These are phyloP conservation scores for Babyrousa celebensis DNA, from an alignment of 2,797 vertebrate genomes.

Conservation along the genomic window DNA sequence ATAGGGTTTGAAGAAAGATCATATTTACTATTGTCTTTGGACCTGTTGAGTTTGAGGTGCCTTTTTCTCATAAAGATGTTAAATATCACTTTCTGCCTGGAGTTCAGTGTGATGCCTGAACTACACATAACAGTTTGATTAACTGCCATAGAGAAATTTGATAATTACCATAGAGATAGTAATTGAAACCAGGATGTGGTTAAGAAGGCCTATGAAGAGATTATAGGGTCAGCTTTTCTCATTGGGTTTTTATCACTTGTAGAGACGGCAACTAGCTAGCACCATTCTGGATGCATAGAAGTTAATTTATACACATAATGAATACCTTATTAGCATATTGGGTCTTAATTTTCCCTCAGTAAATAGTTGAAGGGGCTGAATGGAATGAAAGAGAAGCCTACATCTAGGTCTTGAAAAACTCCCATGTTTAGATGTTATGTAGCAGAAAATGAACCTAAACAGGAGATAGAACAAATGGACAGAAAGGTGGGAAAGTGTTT, in stretches of 20 bases:
- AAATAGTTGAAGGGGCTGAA: neutral
- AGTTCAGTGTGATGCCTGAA: slow-evolving; percentile 2
- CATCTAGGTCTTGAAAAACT: neutral
- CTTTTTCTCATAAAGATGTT: neutral
- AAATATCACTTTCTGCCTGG: neutral
- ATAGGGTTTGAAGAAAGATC: neutral
- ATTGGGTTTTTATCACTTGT: neutral
- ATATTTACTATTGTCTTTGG: neutral
- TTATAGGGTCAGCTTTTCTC: slow-evolving; percentile 35
- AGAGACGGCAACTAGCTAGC: neutral
- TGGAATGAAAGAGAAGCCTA: slow-evolving; percentile 13
- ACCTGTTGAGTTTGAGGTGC: neutral
- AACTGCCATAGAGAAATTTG: neutral
- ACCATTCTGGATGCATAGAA: neutral
- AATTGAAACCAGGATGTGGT: slow-evolving; percentile 22
- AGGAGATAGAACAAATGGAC: neutral
- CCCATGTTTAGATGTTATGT: neutral
- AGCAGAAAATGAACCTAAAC: slow-evolving; percentile 35
- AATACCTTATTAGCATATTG: neutral
- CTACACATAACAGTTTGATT: neutral
- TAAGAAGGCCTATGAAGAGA: neutral
- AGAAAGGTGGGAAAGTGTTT: neutral
- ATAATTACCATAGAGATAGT: neutral
- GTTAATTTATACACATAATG: neutral
- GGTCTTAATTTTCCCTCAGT: slow-evolving; percentile 37